Base-by-base conservation (phyloP, 1,140 invertebrate species). In the Laupala kohalensis region DNA sequence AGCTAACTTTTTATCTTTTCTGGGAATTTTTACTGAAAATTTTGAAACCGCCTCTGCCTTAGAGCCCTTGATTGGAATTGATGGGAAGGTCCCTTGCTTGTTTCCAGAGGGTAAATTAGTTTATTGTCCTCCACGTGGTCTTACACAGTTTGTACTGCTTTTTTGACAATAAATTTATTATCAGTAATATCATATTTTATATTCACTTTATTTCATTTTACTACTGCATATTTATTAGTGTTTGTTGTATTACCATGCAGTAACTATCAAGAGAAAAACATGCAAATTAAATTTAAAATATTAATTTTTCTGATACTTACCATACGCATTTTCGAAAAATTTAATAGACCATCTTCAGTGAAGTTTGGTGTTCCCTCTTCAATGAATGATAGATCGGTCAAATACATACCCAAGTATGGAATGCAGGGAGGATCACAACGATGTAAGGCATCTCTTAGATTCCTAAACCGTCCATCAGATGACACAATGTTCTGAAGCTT, bases 281-380 rank as follows among this genome's bases (percentile, higher is more conserved):
- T 65, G 25, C 24, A 62, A 72, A 29, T 4, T 24, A 0, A 62
- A 62, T 30, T 15, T 26, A 30, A 72, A 15, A 6, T 25, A 26
- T 26, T 12, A 13, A 9, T 5, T 9, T 26, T 12, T 3, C 25
- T 25, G 6, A 19, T 25, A 25, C 68, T 70, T 83, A 95, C 94
- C 94, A 96, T 96, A 85, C 94, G 84, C 93, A 97, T 96, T 83
- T 97, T 97, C 1, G 94, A 95, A 81, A 96, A 97, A 78, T 97
- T 97, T 25, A 97, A 84, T n/a, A 97, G 83, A 69, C 90, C 89
- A 73, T 96, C 93, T 6, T 94, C 92, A 0, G 93, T 94, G 77
- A 93, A 92, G 78, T 95, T 95, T 5, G 94, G 91, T 13, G 94
- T 95, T 25, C 94, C 93, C 83, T 97, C 95, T 82, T 97, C 94